Conservation (phyloP, 2,797 vertebrate genomes). For the Poeciliopsis infans region DNA sequence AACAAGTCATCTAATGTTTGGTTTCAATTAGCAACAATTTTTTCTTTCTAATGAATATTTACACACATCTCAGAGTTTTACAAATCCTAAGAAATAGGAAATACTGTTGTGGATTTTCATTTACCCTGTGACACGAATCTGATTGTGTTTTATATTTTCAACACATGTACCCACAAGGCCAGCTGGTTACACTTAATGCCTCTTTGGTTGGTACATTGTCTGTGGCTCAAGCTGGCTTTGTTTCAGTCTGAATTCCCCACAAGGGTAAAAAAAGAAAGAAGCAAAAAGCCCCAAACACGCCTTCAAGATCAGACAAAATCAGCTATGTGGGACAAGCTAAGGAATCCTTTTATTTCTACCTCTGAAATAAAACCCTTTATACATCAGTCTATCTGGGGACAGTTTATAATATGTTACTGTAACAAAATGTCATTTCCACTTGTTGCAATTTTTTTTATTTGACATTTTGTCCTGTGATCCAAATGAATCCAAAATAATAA, state of each 20-base stretch:
- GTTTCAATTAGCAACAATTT: not conserved
- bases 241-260: slow-evolving; percentile 12
- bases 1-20: not conserved
- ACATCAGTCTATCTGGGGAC: not conserved
- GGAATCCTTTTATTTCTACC: not conserved
- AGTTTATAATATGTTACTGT: not conserved
- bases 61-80: not conserved
- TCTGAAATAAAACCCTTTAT: not conserved
- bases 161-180: not conserved
- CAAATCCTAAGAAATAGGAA: not conserved
- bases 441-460: not conserved
- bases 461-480: not conserved
- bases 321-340: not conserved
- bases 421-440: not conserved
- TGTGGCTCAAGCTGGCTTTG: not conserved
- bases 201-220: not conserved
- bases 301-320: not conserved
- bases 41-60: not conserved
- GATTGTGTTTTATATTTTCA: not conserved
- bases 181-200: not conserved
- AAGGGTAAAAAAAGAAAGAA: slow-evolving; percentile 20
- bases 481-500: not conserved
- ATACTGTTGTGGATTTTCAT: not conserved
- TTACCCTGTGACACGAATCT: not conserved
- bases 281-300: not conserved